phyloP scores from a whole-genome alignment of 1,140 invertebrate genomes.

The Camponotus pennsylvanicus region DNA sequence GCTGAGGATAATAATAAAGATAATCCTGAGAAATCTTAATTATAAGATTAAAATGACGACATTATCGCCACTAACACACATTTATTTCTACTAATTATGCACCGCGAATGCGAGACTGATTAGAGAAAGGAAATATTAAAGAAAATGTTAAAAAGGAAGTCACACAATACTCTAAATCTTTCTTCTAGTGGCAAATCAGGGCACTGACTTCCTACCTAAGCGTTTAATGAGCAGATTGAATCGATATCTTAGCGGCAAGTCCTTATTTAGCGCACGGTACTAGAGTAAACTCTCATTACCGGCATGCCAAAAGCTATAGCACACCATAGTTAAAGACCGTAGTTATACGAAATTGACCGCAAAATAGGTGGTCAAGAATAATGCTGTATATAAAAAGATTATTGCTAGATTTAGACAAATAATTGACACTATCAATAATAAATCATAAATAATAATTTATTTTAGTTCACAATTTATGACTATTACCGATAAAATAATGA shows the following conservation, averaged over 20 bases:
- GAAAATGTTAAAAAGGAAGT: neutral
- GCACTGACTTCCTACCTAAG: conserved; percentile 5
- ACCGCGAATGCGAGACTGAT: neutral
- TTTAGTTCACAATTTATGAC: neutral
- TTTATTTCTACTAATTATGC: no score
- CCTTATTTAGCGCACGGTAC: conserved; percentile 26
- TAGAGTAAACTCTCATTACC: conserved; percentile 32
- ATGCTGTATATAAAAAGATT: neutral
- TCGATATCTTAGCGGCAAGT: neutral
- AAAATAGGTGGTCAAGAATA: conserved; percentile 7
- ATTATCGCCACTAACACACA: no score
- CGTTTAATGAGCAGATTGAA: conserved; percentile 53
- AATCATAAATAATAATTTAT: neutral
- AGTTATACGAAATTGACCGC: conserved; percentile 23
- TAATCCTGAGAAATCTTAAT: neutral
- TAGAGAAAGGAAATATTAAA: neutral
- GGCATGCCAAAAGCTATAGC: neutral
- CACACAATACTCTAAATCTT: conserved; percentile 5
- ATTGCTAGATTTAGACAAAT: neutral
- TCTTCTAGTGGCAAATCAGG: neutral
- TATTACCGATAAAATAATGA: neutral
- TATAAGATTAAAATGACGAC: neutral
- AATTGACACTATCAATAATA: neutral
- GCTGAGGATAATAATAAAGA: neutral
- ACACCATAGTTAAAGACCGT: neutral